phyloP scores from a whole-genome alignment of 2,888 invertebrate species.

The Busseola fusca region DNA sequence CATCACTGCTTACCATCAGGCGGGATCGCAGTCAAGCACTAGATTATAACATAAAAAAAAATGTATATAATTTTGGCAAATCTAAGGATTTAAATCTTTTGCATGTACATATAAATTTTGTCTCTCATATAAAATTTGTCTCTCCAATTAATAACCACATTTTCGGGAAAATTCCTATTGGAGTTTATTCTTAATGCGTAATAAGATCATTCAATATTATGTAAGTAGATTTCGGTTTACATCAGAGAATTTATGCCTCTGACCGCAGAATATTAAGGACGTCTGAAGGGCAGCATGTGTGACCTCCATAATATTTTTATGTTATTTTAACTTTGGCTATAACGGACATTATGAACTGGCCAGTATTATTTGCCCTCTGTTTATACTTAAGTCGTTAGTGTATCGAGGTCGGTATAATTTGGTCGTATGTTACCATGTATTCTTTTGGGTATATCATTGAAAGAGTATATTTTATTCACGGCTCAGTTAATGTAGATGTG shows the following conservation, averaged over 20 bases:
- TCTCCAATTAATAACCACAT: background rate
- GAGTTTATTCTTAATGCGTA: conserved; percentile 1
- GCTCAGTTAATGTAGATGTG: conserved; percentile 31
- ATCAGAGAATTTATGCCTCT: conserved; percentile 52
- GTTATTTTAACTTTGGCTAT: conserved; percentile 60
- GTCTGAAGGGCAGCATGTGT: conserved; percentile 60
- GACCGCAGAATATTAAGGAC: conserved; percentile 47
- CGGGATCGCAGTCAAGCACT: no score
- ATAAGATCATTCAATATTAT: conserved; percentile 43
- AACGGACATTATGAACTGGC: conserved; percentile 41
- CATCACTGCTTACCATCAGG: no score
- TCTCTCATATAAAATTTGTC: background rate
- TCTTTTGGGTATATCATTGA: conserved; percentile 46
- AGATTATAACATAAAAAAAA: no score
- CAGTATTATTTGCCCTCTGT: conserved; percentile 44
- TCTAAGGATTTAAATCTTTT: background rate
- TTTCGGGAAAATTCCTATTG: background rate
- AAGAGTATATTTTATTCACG: conserved; percentile 57
- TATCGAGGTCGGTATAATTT: conserved; percentile 38
- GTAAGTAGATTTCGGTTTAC: conserved; percentile 42
- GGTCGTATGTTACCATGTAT: conserved; percentile 42
- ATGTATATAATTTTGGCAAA: no score
- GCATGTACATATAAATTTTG: background rate
- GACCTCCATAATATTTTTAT: conserved; percentile 63
- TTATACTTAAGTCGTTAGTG: conserved; percentile 33